A percentile compares a stretch with the other conserved stretches of the same genome.
phyloP scores from a whole-genome alignment of 2,888 invertebrate species.

The Onthophagus sagittarius region DNA sequence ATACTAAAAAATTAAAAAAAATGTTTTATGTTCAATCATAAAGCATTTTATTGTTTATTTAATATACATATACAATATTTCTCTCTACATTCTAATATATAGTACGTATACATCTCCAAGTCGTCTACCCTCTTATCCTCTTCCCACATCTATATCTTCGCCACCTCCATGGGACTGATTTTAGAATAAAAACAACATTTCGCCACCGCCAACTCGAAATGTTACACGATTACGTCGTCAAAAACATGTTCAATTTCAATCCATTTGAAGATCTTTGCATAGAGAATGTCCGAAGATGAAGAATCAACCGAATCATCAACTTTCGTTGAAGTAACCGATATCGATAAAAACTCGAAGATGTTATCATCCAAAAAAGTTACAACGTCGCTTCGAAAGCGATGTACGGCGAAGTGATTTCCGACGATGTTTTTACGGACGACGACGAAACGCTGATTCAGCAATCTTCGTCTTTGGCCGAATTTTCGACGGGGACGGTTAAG shows the following conservation, averaged over 20 bases:
- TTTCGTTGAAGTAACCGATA: neutral
- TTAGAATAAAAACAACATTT: constrained; percentile 33
- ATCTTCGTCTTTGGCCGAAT: neutral
- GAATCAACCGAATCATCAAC: constrained; percentile 1
- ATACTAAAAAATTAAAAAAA: no score
- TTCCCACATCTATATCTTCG: no score
- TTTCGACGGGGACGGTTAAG: neutral
- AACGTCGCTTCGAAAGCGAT: constrained; percentile 22
- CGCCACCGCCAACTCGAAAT: constrained; percentile 2
- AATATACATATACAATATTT: no score
- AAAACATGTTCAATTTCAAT: constrained; percentile 17
- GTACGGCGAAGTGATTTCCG: constrained; percentile 16
- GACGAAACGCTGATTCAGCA: constrained; percentile 9
- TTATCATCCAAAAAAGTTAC: constrained; percentile 21
- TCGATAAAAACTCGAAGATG: constrained; percentile 21
- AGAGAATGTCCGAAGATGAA: constrained; percentile 7
- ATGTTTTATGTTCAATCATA: no score
- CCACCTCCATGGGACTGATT: no score
- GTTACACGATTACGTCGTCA: constrained; percentile 15
- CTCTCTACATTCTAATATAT: no score
- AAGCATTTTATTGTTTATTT: no score
- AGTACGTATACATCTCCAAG: no score
- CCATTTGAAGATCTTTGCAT: constrained; percentile 12
- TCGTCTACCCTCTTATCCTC: no score
- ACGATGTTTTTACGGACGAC: constrained; percentile 23